Evolutionary conservation across 2,113 vertebrate species (phyloP).

Genomic region (Ictalurus punctatus): DNA sequence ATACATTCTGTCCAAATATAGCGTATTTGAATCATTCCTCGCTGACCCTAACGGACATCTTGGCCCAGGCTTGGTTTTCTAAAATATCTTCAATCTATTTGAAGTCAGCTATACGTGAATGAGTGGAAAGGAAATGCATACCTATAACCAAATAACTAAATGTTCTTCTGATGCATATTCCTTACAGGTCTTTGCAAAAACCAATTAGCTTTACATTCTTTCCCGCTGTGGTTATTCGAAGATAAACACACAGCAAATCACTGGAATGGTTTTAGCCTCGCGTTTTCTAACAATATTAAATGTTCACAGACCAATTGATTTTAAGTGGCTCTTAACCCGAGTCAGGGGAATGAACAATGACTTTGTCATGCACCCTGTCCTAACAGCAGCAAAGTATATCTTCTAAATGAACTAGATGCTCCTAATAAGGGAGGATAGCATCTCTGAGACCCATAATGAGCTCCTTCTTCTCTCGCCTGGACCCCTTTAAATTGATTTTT

Average conservation of each 20-base stretch:
- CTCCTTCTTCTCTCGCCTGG: constrained; percentile 59
- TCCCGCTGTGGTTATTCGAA: constrained; percentile 62
- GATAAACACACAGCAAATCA: constrained; percentile 62
- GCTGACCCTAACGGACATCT: not conserved
- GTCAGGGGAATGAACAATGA: constrained; percentile 60
- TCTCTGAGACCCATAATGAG: constrained; percentile 59
- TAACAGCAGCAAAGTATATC: constrained; percentile 59
- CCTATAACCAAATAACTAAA: not conserved
- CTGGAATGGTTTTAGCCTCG: constrained; percentile 60
- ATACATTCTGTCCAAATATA: not conserved
- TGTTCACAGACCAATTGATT: constrained; percentile 62
- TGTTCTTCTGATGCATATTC: not conserved
- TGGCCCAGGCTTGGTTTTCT: not conserved
- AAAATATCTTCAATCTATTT: not conserved
- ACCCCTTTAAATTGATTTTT: constrained; percentile 69
- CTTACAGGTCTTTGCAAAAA: constrained; percentile 56
- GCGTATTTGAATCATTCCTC: not conserved
- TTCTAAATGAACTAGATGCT: constrained; percentile 63
- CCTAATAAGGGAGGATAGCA: constrained; percentile 58
- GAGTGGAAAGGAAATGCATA: not conserved
- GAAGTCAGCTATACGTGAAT: not conserved
- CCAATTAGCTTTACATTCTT: constrained; percentile 66
- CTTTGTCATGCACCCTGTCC: constrained; percentile 59
- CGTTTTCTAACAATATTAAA: constrained; percentile 65
- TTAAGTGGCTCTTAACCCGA: constrained; percentile 61